A percentile compares a stretch with the other conserved stretches of the same genome.
phyloP scores from a whole-genome alignment of 2,113 vertebrate genomes.

The Papio anubis region DNA sequence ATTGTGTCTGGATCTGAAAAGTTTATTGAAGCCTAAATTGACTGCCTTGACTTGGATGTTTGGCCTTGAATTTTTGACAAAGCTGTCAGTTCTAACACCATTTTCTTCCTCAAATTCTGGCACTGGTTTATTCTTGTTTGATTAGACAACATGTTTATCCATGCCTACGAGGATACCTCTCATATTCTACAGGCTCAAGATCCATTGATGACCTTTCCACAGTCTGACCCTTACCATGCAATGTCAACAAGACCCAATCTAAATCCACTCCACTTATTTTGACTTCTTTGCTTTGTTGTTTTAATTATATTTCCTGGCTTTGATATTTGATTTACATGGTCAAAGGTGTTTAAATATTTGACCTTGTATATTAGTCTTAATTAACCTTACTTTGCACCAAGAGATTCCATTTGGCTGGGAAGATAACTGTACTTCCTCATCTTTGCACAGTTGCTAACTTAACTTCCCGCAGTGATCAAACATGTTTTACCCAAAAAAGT shows the following conservation, averaged over 20 bases:
- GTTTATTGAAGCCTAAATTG: background rate
- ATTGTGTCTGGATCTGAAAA: background rate
- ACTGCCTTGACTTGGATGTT: background rate
- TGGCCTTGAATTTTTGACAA: background rate
- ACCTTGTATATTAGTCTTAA: background rate
- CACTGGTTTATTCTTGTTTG: background rate
- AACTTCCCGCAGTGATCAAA: background rate
- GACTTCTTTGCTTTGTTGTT: background rate
- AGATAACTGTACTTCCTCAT: background rate
- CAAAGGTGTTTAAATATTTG: no score
- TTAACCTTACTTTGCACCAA: background rate
- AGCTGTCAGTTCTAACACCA: background rate
- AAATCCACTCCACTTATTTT: background rate
- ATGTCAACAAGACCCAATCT: background rate
- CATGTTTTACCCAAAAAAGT: background rate
- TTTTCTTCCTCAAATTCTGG: background rate
- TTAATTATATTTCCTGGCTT: background rate
- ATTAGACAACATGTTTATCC: background rate
- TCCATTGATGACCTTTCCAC: background rate
- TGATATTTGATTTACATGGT: background rate
- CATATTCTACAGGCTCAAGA: background rate
- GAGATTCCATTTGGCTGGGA: background rate
- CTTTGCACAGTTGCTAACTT: background rate
- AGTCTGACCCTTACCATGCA: background rate
- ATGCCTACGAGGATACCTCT: background rate